Base-by-base conservation (phyloP, 2,888 invertebrate genomes). In the Amphiduros pacificus region DNA sequence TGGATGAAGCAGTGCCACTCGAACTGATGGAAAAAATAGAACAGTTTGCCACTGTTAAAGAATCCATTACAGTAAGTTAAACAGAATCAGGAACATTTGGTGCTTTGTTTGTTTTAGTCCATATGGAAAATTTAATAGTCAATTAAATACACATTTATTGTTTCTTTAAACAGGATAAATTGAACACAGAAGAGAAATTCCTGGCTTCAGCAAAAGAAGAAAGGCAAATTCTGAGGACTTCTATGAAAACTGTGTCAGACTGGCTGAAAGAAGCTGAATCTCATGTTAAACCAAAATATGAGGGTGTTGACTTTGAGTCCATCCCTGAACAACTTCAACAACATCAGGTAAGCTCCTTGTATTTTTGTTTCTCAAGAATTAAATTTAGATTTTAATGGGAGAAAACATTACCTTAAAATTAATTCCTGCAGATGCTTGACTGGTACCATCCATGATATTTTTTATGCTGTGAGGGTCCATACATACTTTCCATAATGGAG, bases 231-330 rank as follows among this genome's bases (percentile, higher is more conserved):
- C 71, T 76, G 58, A 74, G 75, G 49, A 63, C 71, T 32, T 73
- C 74, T 1, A 74, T 74, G 70, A 70, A 70, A 24, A 74, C 73
- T 59, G 72, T 80, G 32, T 72, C 64, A 54, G 74, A 74, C 22
- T 79, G 80, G 80, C 65, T 79, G 56, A 66, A 72, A 48, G 73
- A 72, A 9, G 77, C 78, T 0, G 78, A 77, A 60, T 68, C 71
- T 5, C 65, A 76, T 60, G 68, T 77, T 40, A 75, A 74, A 65
- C 88, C 90, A 75, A 89, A 90, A 20, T 90, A 91, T 74, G 90
- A 91, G 67, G 94, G 94, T 17, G 89, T 94, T 5, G 92, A 95
- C 79, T 94, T 93, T 76, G 91, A 91, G 72, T 92, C 92, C 70
- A 89, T 94, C 9, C 85, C 89, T 53, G 86, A 88, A 6, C 92